Percentiles rank a stretch among this genome's conserved stretches.
These are phyloP conservation scores for Drosophila macrothrix DNA, from an alignment of 2,888 invertebrate genomes.

Conservation along the genomic window DNA sequence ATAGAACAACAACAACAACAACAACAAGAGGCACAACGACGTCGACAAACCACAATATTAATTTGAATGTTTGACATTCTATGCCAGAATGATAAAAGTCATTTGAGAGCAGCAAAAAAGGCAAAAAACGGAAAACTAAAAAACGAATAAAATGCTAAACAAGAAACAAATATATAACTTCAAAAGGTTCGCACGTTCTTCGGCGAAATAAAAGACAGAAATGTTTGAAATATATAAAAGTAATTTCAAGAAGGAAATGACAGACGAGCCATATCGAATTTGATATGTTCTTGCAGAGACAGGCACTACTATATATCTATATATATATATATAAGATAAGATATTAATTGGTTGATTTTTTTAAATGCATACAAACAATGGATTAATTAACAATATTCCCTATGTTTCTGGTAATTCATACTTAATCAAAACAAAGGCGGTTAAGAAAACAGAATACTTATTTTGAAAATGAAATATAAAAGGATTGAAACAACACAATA, in stretches of 20 bases:
- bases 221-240: slow-evolving; percentile 23
- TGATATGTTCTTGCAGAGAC: slow-evolving; percentile 25
- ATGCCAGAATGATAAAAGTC: slow-evolving; percentile 65
- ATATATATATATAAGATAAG: neutral
- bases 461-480: neutral
- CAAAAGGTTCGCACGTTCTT: slow-evolving; percentile 60
- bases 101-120: slow-evolving; percentile 48
- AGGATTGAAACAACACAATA: neutral
- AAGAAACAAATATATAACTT: slow-evolving; percentile 7
- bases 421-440: neutral
- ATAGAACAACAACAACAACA: slow-evolving; percentile 12
- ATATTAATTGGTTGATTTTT: neutral
- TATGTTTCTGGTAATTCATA: neutral
- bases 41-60: slow-evolving; percentile 40
- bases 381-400: too few species aligned
- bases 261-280: slow-evolving; percentile 23
- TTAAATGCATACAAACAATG: neutral
- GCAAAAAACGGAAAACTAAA: neutral
- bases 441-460: neutral
- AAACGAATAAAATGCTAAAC: slow-evolving; percentile 9
- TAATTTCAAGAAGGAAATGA: slow-evolving; percentile 33
- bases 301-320: neutral
- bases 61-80: slow-evolving; percentile 71
- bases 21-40: slow-evolving; percentile 4
- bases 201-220: slow-evolving; percentile 43